Conservation (phyloP, 2,888 invertebrate species). For the Drosophila neutralis region DNA sequence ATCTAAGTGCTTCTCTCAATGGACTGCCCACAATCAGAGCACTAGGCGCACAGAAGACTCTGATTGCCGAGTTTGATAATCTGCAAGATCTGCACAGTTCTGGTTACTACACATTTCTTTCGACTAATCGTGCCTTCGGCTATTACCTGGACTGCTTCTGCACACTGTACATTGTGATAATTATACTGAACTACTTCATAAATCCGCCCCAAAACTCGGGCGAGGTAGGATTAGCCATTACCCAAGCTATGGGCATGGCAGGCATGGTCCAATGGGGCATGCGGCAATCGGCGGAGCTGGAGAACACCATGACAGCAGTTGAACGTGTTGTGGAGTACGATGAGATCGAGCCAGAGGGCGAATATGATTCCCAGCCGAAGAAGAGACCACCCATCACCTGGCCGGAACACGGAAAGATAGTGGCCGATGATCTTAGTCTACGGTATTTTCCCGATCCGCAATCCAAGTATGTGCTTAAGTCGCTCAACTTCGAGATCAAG, state of each 20-base stretch:
- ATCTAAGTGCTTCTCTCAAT: conserved; percentile 94
- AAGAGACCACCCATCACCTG: conserved; percentile 89
- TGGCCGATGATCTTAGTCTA: conserved; percentile 89
- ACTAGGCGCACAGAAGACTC: conserved; percentile 91
- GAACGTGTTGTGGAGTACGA: conserved; percentile 91
- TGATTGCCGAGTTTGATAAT: conserved; percentile 92
- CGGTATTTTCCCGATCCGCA: conserved; percentile 88
- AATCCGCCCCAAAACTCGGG: conserved; percentile 88
- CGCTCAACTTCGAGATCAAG: conserved; percentile 87
- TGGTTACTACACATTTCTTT: conserved; percentile 95
- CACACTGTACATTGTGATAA: conserved; percentile 92
- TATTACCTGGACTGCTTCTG: conserved; percentile 96
- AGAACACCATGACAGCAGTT: conserved; percentile 95
- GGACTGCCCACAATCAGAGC: conserved; percentile 97
- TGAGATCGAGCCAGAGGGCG: conserved; percentile 84
- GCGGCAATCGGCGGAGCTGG: conserved; percentile 95
- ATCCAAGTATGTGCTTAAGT: conserved; percentile 90
- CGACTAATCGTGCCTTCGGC: conserved; percentile 96
- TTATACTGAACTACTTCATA: conserved; percentile 93
- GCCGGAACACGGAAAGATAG: conserved; percentile 89
- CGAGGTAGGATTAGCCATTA: conserved; percentile 91
- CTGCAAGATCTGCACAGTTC: conserved; percentile 95
- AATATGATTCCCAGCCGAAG: conserved; percentile 88
- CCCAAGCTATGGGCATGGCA: conserved; percentile 91
- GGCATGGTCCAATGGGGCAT: conserved; percentile 92